Conservation (phyloP, 1,140 invertebrate genomes). For the Rhysida immarginata region DNA sequence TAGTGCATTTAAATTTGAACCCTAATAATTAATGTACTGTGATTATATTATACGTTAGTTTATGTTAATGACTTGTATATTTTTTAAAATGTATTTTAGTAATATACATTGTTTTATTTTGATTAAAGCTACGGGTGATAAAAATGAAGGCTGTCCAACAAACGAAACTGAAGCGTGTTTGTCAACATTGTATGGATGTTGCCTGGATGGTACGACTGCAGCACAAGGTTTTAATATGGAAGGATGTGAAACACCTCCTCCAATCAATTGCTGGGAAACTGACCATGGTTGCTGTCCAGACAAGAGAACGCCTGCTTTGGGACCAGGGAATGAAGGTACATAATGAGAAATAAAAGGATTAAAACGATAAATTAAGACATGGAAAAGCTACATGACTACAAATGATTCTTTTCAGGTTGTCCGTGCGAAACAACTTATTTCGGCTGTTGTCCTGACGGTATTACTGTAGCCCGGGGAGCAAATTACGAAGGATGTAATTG, state of each 20-base stretch:
- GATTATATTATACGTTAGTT: too few species aligned
- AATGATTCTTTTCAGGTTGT: constrained; percentile 41
- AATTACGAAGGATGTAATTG: constrained; percentile 57
- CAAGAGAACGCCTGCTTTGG: constrained; percentile 27
- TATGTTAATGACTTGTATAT: too few species aligned
- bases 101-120: too few species aligned
- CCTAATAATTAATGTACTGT: too few species aligned
- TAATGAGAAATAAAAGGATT: constrained; percentile 27
- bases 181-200: constrained; percentile 81
- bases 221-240: constrained; percentile 54
- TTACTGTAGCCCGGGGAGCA: constrained; percentile 39
- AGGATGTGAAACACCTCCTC: constrained; percentile 48
- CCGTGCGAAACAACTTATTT: constrained; percentile 33
- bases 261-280: constrained; percentile 39
- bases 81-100: too few species aligned
- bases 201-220: constrained; percentile 66
- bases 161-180: constrained; percentile 41
- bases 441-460: constrained; percentile 46
- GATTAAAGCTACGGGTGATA: background rate
- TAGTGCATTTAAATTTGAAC: too few species aligned
- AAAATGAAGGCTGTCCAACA: background rate
- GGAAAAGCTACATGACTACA: background rate
- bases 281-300: constrained; percentile 33
- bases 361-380: background rate
- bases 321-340: constrained; percentile 40